A percentile compares a stretch with the other conserved stretches of the same genome.
Conservation (phyloP, 2,888 invertebrate species). For the Xestia sexstrigata region DNA sequence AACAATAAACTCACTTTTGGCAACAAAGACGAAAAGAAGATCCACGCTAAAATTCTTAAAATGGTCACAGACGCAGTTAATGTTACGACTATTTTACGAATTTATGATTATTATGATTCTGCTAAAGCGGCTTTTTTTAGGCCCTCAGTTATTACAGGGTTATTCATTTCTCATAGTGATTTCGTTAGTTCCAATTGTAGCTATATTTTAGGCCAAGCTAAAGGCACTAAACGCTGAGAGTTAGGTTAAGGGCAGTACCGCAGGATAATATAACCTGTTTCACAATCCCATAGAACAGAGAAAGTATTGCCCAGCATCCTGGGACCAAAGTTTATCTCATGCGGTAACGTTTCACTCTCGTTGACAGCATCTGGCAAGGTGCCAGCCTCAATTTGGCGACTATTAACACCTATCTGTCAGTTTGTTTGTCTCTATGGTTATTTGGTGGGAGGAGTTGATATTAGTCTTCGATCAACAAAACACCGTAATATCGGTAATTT, state of each 20-base stretch:
- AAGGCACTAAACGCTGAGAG: neutral
- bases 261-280: neutral
- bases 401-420: slow-evolving; percentile 31
- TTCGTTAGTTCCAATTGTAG: neutral
- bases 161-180: too few relatives aligned
- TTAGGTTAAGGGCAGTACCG: neutral
- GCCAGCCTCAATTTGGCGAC: slow-evolving; percentile 48
- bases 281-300: neutral
- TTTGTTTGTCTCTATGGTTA: slow-evolving; percentile 35
- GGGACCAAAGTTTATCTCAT: slow-evolving; percentile 32
- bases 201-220: neutral
- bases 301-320: slow-evolving; percentile 24
- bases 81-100: too few relatives aligned
- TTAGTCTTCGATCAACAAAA: too few relatives aligned
- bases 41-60: too few relatives aligned
- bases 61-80: too few relatives aligned
- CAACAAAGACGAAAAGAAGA: too few relatives aligned
- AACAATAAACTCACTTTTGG: neutral
- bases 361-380: slow-evolving; percentile 43
- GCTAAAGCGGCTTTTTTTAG: too few relatives aligned
- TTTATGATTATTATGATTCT: too few relatives aligned
- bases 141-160: too few relatives aligned
- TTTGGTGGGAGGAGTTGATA: neutral
- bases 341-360: slow-evolving; percentile 50
- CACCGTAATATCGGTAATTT: too few relatives aligned